These are phyloP conservation scores for Habropoda laboriosa DNA, from an alignment of 1,140 invertebrate species.

Conservation along the genomic window DNA sequence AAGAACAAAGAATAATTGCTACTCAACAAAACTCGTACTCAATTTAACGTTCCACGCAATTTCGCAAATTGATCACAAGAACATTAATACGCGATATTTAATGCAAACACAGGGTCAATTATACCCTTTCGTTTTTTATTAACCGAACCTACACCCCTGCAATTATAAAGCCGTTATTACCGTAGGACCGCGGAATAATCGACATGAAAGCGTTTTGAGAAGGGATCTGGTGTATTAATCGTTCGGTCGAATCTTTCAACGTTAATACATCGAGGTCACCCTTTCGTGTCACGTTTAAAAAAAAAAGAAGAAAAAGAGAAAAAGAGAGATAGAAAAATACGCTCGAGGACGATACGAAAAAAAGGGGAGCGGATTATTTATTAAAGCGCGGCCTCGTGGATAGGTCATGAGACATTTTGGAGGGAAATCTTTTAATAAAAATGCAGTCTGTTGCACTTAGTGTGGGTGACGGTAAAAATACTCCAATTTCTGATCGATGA, in stretches of 20 bases:
- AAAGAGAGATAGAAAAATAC: background rate
- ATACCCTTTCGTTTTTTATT: too few relatives aligned
- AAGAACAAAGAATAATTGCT: too few relatives aligned
- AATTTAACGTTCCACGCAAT: too few relatives aligned
- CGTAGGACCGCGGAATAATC: background rate
- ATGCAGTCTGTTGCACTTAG: background rate
- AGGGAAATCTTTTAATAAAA: background rate
- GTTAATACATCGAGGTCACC: constrained; percentile 12
- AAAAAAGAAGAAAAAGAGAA: too few relatives aligned
- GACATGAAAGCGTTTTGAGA: background rate
- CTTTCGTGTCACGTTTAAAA: background rate
- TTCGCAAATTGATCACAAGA: too few relatives aligned
- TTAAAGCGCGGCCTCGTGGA: background rate
- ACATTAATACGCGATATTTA: too few relatives aligned
- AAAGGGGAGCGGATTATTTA: constrained; percentile 22
- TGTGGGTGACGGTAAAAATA: background rate
- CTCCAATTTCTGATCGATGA: too few relatives aligned
- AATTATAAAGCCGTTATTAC: too few relatives aligned
- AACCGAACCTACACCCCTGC: too few relatives aligned
- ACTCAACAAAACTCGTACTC: too few relatives aligned
- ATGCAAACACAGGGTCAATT: too few relatives aligned
- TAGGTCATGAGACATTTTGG: background rate
- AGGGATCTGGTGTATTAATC: background rate
- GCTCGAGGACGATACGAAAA: background rate
- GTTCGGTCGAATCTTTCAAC: background rate